Conservation (phyloP, 2,888 invertebrate genomes). For the Spilarctia lutea region DNA sequence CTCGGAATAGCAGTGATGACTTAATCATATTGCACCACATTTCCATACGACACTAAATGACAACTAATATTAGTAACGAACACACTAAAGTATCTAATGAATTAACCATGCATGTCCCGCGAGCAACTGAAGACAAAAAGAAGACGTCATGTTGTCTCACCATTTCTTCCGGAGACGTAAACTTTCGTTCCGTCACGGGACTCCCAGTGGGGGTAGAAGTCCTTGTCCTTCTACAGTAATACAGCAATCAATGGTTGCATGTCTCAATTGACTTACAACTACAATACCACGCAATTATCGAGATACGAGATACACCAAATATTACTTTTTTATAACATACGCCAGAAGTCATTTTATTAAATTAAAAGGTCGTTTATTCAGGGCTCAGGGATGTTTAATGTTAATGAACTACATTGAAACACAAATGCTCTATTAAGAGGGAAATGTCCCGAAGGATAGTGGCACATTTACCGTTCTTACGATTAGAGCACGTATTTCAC, state of each 20-base stretch:
- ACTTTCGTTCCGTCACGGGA: not conserved
- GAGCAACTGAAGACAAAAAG: not conserved
- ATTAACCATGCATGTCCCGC: not conserved
- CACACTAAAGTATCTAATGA: not conserved
- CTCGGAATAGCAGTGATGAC: not conserved
- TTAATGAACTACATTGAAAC: slow-evolving; percentile 45
- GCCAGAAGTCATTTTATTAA: not conserved
- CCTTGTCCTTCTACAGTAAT: not conserved
- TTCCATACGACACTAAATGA: not conserved
- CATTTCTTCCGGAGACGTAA: not conserved
- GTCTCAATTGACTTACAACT: not conserved
- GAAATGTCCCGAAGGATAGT: slow-evolving; percentile 35
- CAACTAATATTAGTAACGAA: no score
- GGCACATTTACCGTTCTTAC: slow-evolving; percentile 41
- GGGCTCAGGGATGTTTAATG: slow-evolving; percentile 26
- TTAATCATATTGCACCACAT: not conserved
- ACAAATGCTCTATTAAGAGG: slow-evolving; percentile 45
- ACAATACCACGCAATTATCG: not conserved
- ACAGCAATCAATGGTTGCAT: not conserved
- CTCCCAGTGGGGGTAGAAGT: not conserved
- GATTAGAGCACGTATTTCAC: slow-evolving; percentile 31
- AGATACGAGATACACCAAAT: not conserved
- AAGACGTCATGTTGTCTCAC: not conserved
- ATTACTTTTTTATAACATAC: not conserved
- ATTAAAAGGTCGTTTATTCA: slow-evolving; percentile 45